Evolutionary conservation across 2,113 vertebrate species (phyloP), one percentile per base, ranked within the genome.

Genomic region (Thomomys bottae): DNA sequence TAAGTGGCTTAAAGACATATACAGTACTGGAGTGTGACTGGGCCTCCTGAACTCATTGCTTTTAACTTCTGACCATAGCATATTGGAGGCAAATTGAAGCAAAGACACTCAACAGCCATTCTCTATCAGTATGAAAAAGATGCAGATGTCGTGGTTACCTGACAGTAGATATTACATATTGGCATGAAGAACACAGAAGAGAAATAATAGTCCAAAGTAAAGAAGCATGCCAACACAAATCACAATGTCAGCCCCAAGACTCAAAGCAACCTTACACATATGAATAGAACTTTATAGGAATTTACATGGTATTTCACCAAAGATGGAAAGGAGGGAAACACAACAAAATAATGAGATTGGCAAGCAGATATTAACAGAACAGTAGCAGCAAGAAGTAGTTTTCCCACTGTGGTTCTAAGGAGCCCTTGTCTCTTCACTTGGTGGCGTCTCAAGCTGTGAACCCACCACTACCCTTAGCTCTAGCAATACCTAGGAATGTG

Each of bases 21-120:
- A 66, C 36, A 63, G 81, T 77, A 78, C 11, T 92, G 87, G 88
- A 91, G 36, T 92, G 81, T 92, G 87, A 84, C 94, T 42, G 34
- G 21, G 40, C 87, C 94, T 95, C 89, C 89, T 91, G 89, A 32
- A 81, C 63, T 59, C 42, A 45, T 59, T 63, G 40, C 32, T 66
- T 93, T 89, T 84, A 77, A 87, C 87, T 88, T 54, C 83, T 70
- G 36, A 38, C 28, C 59, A 75, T 3, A 12, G 30, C 59, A 57
- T 42, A 20, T 45, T 81, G 73, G 89, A 89, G 54, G 40, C 8
- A 80, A 84, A 87, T 34, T 67, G 67, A 57, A 71, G 14, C 38
- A 77, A 84, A 68, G 40, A 80, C 70, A 72, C 34, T 72, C 34
- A 17, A 49, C 2, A 61, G 67, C 81, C 77, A 73, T 49, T 21